Evolutionary conservation across 2,888 invertebrate species (phyloP).

Genomic region (Cheilosia scutellata): DNA sequence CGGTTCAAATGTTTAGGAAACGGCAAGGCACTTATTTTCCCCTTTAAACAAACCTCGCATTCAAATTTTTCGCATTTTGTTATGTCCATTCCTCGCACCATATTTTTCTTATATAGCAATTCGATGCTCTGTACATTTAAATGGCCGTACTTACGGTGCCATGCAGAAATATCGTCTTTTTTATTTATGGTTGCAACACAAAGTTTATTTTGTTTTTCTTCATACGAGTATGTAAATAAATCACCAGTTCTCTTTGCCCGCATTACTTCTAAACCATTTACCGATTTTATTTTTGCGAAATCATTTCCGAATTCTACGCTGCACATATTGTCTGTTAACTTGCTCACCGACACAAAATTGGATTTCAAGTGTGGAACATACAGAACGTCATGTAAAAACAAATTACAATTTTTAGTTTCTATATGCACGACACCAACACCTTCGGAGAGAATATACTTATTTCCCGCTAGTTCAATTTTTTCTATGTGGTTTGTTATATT

Average conservation of each 20-base stretch:
- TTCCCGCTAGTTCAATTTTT: conserved; percentile 25
- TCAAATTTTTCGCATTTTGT: conserved; percentile 5
- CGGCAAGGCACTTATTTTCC: conserved; percentile 21
- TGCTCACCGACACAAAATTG: conserved; percentile 24
- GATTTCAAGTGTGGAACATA: conserved; percentile 25
- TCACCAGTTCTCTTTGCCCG: background rate
- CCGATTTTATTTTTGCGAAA: conserved; percentile 13
- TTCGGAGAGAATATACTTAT: conserved; percentile 26
- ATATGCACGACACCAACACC: conserved; percentile 20
- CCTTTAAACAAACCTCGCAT: conserved; percentile 24
- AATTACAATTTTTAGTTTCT: background rate
- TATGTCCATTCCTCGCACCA: conserved; percentile 10
- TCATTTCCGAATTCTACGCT: conserved; percentile 13
- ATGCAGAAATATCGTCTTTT: background rate
- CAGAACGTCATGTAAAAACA: conserved; percentile 21
- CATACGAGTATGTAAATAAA: background rate
- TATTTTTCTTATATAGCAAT: conserved; percentile 1
- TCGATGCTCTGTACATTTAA: conserved; percentile 25
- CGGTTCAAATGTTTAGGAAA: too few species aligned
- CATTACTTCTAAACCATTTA: background rate
- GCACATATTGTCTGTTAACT: conserved; percentile 3
- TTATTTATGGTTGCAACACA: background rate
- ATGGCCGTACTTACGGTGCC: conserved; percentile 12
- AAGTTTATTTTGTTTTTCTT: background rate
- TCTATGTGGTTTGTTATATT: too few species aligned